These are phyloP conservation scores for Lamprologus callipterus DNA, from an alignment of 2,113 vertebrate species.

Conservation along the genomic window DNA sequence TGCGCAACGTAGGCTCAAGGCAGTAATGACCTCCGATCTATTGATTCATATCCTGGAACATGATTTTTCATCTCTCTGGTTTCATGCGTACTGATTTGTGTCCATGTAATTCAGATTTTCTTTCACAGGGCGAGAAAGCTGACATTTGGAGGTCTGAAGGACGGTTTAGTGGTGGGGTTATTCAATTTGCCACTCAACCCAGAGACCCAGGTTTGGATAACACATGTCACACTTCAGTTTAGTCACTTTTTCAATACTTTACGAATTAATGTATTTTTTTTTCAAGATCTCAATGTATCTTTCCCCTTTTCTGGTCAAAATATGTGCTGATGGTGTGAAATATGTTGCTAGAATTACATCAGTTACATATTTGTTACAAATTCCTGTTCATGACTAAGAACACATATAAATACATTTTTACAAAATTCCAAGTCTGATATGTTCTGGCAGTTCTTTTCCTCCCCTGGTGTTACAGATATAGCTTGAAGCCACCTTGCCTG, in stretches of 20 bases:
- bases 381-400: not conserved
- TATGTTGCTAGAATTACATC: not conserved
- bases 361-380: not conserved
- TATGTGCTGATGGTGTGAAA: not conserved
- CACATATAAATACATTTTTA: not conserved
- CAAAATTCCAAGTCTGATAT: not conserved
- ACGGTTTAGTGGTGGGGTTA: not conserved
- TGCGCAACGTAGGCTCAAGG: not conserved
- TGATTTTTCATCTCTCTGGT: not conserved
- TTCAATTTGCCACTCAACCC: not conserved
- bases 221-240: not conserved
- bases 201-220: not conserved
- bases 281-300: not conserved
- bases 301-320: not conserved
- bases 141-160: not conserved
- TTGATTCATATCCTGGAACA: not conserved
- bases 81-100: not conserved
- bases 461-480: not conserved
- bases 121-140: not conserved
- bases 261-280: not conserved
- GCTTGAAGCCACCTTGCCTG: not conserved
- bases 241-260: not conserved
- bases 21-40: not conserved
- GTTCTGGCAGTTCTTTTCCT: not conserved
- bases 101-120: not conserved